These are phyloP conservation scores for Caenorhabditis imperialis DNA, from an alignment of 2,888 invertebrate genomes.

Conservation along the genomic window DNA sequence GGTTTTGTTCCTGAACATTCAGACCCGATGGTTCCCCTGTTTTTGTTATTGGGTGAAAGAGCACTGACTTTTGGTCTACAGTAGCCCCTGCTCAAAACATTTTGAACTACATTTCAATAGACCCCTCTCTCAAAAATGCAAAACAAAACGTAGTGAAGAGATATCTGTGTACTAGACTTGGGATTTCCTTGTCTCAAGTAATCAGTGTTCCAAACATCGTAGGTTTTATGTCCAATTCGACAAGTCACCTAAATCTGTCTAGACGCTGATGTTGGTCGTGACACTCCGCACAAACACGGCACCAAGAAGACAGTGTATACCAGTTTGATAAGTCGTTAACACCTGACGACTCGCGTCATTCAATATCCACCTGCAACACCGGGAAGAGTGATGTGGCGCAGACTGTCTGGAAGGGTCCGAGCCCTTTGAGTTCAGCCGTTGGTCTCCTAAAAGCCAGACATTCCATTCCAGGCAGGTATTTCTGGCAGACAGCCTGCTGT, in stretches of 20 bases:
- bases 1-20: no score
- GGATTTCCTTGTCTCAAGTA: neutral
- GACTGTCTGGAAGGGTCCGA: neutral
- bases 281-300: constrained; percentile 23
- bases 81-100: no score
- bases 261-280: constrained; percentile 8
- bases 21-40: no score
- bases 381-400: neutral
- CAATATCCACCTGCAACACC: no score
- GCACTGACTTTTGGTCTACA: no score
- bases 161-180: no score
- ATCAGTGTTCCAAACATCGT: constrained; percentile 7
- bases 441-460: constrained; percentile 8
- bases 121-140: no score
- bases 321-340: no score
- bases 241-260: constrained; percentile 36
- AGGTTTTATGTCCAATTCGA: constrained; percentile 4
- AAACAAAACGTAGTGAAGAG: no score
- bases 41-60: no score
- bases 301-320: constrained; percentile 11
- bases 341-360: neutral
- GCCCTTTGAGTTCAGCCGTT: constrained; percentile 2
- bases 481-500: constrained; percentile 1
- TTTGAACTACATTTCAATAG: no score
- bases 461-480: neutral